Conservation (phyloP, 2,113 vertebrate species). For the Heteronetta atricapilla region DNA sequence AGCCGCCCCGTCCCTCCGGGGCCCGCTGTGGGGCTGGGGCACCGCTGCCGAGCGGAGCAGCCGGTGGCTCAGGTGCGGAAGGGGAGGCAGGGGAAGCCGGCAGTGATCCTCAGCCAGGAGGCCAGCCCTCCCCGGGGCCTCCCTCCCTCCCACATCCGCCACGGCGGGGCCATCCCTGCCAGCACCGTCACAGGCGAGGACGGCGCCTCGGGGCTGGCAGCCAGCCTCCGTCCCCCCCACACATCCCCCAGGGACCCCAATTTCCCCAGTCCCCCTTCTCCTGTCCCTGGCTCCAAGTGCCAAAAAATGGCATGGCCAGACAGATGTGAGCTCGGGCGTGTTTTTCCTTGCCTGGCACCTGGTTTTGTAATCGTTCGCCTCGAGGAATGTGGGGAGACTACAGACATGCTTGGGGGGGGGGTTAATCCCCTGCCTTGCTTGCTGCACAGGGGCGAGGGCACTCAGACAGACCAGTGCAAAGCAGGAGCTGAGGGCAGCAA, state of each 20-base stretch:
- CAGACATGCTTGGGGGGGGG: no score
- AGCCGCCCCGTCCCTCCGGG: rapidly evolving
- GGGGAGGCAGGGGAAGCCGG: not conserved
- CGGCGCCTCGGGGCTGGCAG: not conserved
- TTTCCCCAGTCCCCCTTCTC: not conserved
- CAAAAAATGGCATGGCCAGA: no score
- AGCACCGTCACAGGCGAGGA: not conserved
- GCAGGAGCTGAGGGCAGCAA: not conserved
- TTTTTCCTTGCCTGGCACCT: no score
- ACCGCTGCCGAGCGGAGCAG: not conserved
- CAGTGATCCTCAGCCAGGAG: not conserved
- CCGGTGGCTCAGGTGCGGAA: not conserved
- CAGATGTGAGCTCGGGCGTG: no score
- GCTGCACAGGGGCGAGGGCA: not conserved
- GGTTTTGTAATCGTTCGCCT: no score
- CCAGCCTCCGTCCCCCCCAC: not conserved
- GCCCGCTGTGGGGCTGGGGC: not conserved
- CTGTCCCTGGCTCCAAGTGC: no score
- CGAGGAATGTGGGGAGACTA: no score
- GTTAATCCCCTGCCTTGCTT: not conserved
- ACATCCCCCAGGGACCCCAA: not conserved
- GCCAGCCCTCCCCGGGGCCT: not conserved
- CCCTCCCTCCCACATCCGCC: constrained; percentile 36
- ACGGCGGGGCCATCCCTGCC: not conserved
- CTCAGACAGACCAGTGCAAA: not conserved